Conservation (phyloP, 2,113 vertebrate species). For the Chlorodrepanis virens region DNA sequence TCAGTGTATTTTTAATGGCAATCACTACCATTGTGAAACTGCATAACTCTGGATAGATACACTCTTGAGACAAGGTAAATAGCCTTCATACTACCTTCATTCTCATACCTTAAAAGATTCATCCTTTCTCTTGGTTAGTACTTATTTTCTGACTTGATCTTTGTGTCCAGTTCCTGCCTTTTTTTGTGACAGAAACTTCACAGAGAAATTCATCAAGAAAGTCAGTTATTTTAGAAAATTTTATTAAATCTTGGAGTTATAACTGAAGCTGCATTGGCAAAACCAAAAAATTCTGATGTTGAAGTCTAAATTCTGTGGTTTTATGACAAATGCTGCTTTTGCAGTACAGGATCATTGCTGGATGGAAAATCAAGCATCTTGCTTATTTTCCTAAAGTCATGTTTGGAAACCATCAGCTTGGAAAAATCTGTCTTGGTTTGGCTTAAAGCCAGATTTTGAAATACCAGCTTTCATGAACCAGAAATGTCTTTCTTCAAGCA, state of each 20-base stretch:
- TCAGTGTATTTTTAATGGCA: not conserved
- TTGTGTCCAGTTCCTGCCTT: not conserved
- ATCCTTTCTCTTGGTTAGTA: not conserved
- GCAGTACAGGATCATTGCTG: not conserved
- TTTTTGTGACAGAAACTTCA: not conserved
- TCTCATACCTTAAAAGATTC: not conserved
- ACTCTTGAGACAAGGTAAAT: not conserved
- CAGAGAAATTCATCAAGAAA: not conserved
- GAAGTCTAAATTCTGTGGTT: not conserved
- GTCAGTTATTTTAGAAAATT: not conserved
- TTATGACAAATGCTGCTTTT: not conserved
- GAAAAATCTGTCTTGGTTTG: constrained; percentile 26
- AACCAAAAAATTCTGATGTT: not conserved
- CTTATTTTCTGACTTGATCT: not conserved
- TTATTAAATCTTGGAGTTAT: not conserved
- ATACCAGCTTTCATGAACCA: constrained; percentile 4
- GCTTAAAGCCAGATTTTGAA: constrained; percentile 24
- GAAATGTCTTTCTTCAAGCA: not conserved
- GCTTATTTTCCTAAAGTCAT: not conserved
- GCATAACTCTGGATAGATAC: not conserved
- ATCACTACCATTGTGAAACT: not conserved
- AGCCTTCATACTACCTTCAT: not conserved
- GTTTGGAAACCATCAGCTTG: constrained; percentile 2
- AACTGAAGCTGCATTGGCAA: not conserved
- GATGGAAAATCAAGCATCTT: constrained; percentile 7